These are phyloP conservation scores for Pseudopodoces humilis DNA, from an alignment of 2,113 vertebrate genomes.

Conservation along the genomic window DNA sequence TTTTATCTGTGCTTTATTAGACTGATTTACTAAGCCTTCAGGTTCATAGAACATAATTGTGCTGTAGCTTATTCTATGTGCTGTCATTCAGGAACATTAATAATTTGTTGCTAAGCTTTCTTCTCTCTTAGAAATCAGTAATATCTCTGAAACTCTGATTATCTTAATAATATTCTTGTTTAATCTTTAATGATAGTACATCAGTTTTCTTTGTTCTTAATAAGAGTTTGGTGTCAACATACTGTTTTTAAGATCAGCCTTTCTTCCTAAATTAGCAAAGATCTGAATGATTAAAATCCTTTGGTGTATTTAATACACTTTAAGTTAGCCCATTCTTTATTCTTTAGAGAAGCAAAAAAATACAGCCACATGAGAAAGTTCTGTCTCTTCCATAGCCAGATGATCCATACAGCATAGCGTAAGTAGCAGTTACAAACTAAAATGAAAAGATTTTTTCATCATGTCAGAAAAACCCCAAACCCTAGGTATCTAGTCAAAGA, in stretches of 20 bases:
- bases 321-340: background rate
- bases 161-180: background rate
- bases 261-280: background rate
- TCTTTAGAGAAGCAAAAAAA: background rate
- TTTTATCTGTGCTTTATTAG: background rate
- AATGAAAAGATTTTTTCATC: background rate
- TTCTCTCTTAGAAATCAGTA: background rate
- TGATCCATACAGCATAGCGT: background rate
- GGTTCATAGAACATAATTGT: background rate
- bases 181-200: background rate
- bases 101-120: background rate
- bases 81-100: background rate
- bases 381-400: background rate
- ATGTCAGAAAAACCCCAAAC: fast-evolving
- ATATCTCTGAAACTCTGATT: background rate
- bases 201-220: background rate
- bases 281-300: background rate
- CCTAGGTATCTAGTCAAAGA: background rate
- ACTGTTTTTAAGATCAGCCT: background rate
- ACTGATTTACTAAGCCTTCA: background rate
- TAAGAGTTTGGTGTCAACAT: background rate
- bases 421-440: background rate
- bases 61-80: background rate
- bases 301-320: background rate
- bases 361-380: background rate